A percentile compares a stretch with the other conserved stretches of the same genome.
Evolutionary conservation across 2,113 vertebrate genomes (phyloP).

Genomic region (Leucopsar rothschildi): DNA sequence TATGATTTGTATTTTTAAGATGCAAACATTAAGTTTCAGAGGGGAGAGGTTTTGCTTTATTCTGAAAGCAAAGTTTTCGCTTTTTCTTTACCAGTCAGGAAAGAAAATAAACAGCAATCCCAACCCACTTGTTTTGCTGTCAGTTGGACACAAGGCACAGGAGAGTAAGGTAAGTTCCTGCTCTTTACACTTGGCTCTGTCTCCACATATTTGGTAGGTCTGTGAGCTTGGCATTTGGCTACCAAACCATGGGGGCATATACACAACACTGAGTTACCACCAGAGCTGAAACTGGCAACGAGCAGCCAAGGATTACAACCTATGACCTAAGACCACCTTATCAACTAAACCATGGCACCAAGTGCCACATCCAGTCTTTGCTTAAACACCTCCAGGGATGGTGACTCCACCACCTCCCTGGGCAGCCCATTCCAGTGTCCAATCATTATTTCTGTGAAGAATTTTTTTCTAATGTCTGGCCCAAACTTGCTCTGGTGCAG

Average conservation of each 20-base stretch:
- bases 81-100: slow-evolving; percentile 79
- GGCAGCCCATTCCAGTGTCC: neutral
- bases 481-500: neutral
- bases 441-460: neutral
- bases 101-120: slow-evolving; percentile 95
- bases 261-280: neutral
- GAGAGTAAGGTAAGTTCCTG: slow-evolving; percentile 89
- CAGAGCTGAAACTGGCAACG: neutral
- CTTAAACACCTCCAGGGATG: neutral
- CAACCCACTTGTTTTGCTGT: slow-evolving; percentile 90
- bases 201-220: neutral
- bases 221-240: neutral
- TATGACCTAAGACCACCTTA: neutral
- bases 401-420: neutral
- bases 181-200: neutral
- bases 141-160: slow-evolving; percentile 83
- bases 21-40: neutral
- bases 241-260: fast-evolving
- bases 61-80: slow-evolving; percentile 33
- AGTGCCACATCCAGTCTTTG: too few species aligned
- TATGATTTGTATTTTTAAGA: neutral
- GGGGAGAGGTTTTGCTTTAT: neutral
- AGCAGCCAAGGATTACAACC: neutral
- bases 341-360: neutral
- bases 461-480: neutral